Evolutionary conservation across 1,140 invertebrate genomes (phyloP), one percentile per base, ranked within the genome.

Genomic region (Philotrypesis tridentata): DNA sequence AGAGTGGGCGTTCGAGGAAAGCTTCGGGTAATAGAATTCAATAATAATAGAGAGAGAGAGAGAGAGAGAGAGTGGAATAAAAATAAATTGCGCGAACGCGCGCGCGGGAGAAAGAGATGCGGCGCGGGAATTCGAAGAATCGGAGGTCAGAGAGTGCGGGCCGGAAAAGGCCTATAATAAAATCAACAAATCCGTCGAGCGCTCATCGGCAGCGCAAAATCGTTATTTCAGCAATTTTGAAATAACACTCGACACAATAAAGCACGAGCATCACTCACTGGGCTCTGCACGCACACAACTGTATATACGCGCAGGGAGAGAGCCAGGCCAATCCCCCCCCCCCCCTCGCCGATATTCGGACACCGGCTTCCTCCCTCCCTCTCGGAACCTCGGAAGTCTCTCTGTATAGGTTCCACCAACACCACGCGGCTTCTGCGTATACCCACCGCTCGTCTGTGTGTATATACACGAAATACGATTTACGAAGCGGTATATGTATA

Each of bases 271-370:
- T 23, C 48, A 43, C 17, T 25, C 79, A 29, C 37, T n/a, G n/a
- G n/a, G n/a, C n/a, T n/a, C n/a, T n/a, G 7, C n/a, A 82, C 12
- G 31, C 73, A 74, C 71, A 61, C 73, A 70, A 40, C 73, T 65
- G 11, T 2, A 63, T 61, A 80, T n/a, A n/a, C n/a, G n/a, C n/a
- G n/a, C 9, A 67, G 27, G 5, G 25, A 48, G 81, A 82, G 83
- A 84, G 82, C 84, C 83, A 84, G 85, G 84, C 85, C 82, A 85
- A 85, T 65, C 61, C 25, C 61, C 61, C 25, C 25, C 27, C 61
- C 25, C 61, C 61, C 25, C 25, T 29, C 61, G 12, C 61, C 61
- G 23, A 29, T 85, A 86, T 81, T 85, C 67, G 84, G 77, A 60
- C 21, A 9, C n/a, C 60, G 31, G 80, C 31, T 27, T 7, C 21